phyloP scores from a whole-genome alignment of 2,888 invertebrate species.

The Diarsia rubi region DNA sequence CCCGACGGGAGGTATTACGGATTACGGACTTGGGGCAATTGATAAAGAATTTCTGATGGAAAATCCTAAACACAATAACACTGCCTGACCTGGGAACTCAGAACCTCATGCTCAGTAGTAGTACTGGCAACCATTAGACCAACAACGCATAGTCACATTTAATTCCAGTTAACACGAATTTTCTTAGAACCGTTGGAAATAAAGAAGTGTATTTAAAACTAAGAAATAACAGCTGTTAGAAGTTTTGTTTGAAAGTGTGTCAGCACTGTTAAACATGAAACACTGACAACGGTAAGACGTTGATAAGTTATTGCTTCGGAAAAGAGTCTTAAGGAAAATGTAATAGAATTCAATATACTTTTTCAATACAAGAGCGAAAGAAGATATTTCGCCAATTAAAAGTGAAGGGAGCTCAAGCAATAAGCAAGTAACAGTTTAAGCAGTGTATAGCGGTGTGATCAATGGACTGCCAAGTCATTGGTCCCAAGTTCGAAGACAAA shows the following conservation, averaged over 20 bases:
- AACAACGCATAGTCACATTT: not conserved
- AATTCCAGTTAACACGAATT: constrained; percentile 15
- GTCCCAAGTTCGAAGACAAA: too few species aligned
- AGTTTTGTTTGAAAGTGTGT: constrained; percentile 55
- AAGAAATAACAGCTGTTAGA: constrained; percentile 22
- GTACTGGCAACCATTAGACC: not conserved
- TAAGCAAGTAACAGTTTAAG: too few species aligned
- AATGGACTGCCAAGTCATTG: too few species aligned
- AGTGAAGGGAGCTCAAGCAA: not conserved
- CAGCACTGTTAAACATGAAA: constrained; percentile 41
- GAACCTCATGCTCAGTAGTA: too few species aligned
- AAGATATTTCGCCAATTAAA: not conserved
- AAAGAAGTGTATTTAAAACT: constrained; percentile 28
- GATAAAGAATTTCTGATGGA: not conserved
- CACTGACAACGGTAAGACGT: constrained; percentile 29
- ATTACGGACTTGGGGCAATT: not conserved
- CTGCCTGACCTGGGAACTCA: not conserved
- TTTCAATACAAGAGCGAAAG: not conserved
- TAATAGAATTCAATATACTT: not conserved
- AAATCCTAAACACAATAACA: not conserved
- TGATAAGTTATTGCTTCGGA: constrained; percentile 36
- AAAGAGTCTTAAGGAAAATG: constrained; percentile 3
- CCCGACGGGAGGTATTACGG: too few species aligned
- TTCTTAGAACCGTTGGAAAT: constrained; percentile 6
- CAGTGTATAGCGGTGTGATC: too few species aligned